phyloP scores from a whole-genome alignment of 2,888 invertebrate species.

The Trilocha varians region DNA sequence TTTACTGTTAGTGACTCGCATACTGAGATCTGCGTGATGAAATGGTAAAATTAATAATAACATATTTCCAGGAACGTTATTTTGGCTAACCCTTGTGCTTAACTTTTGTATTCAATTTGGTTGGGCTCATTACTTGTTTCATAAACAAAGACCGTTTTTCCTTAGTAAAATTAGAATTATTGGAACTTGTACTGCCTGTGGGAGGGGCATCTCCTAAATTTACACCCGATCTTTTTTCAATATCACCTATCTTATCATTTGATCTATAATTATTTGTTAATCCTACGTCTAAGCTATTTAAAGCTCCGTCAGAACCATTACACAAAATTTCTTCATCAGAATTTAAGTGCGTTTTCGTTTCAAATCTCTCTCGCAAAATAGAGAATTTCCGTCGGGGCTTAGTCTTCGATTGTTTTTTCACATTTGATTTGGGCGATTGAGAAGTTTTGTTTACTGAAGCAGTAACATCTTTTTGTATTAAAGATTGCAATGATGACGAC shows the following conservation, averaged over 20 bases:
- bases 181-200: constrained; percentile 25
- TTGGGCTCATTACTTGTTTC: constrained; percentile 73
- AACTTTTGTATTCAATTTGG: constrained; percentile 67
- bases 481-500: constrained; percentile 57
- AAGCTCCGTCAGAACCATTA: constrained; percentile 43
- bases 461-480: constrained; percentile 56
- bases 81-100: constrained; percentile 41
- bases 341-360: constrained; percentile 55
- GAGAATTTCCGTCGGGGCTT: constrained; percentile 74
- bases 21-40: background rate
- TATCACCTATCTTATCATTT: background rate
- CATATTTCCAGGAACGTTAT: constrained; percentile 9
- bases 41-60: background rate
- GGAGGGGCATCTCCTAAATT: constrained; percentile 12
- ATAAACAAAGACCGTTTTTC: constrained; percentile 71
- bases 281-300: constrained; percentile 11
- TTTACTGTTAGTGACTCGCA: background rate
- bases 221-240: background rate
- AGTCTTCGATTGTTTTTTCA: constrained; percentile 50
- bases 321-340: constrained; percentile 65
- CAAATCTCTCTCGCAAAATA: constrained; percentile 72
- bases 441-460: constrained; percentile 26
- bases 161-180: constrained; percentile 37
- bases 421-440: constrained; percentile 42
- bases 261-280: background rate